Evolutionary conservation across 2,113 vertebrate genomes (phyloP).

Genomic region (Carassius carassius): DNA sequence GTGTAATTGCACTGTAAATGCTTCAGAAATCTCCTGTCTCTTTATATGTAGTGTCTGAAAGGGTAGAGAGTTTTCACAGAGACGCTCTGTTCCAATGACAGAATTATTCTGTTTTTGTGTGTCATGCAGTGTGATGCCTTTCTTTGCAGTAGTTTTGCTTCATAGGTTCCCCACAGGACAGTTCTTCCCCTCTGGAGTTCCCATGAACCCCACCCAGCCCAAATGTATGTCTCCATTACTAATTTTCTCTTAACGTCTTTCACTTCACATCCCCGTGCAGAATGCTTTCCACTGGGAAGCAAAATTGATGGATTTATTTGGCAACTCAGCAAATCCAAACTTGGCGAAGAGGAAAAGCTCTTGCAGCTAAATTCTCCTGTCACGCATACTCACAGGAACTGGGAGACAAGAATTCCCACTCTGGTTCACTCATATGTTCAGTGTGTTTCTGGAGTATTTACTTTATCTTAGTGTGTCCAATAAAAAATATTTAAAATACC

Average conservation of each 20-base stretch:
- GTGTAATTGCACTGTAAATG: constrained; percentile 21
- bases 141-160: constrained; percentile 22
- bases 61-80: constrained; percentile 60
- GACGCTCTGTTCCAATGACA: constrained; percentile 54
- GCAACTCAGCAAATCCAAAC: constrained; percentile 41
- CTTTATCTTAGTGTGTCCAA: background rate
- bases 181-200: constrained; percentile 19
- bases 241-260: constrained; percentile 14
- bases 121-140: background rate
- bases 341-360: constrained; percentile 41
- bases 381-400: background rate
- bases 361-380: constrained; percentile 24
- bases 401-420: background rate
- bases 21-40: constrained; percentile 42
- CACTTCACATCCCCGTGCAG: background rate
- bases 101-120: constrained; percentile 35
- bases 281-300: background rate
- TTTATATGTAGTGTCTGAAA: constrained; percentile 46
- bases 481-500: background rate
- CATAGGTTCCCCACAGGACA: constrained; percentile 26
- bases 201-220: background rate
- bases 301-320: background rate
- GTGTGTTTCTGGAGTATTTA: background rate
- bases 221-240: background rate
- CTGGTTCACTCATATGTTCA: background rate